Base-by-base conservation (phyloP, 2,888 invertebrate species). In the Drosophila algonquin region DNA sequence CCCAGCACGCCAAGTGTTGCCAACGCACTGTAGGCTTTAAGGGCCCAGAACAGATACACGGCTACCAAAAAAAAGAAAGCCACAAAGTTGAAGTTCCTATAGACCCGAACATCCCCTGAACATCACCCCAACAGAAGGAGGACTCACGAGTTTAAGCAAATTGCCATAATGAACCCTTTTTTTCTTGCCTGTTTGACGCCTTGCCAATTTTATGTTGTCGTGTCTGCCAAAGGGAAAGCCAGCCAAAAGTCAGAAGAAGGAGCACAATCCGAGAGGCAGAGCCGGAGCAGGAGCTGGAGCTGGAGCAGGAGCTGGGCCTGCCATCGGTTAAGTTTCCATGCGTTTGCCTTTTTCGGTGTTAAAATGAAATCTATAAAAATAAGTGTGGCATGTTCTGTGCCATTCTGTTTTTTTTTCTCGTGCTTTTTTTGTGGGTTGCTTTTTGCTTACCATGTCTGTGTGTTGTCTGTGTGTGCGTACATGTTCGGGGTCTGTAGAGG, bases 351-450 rank as follows among this genome's bases (percentile, higher is more conserved):
- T 75, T 85, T 85, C 75, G 86, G 83, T 87, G 86, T 86, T 89
- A 81, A 86, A 86, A 89, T 89, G 87, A 89, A 86, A 86, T 86
- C 89, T 85, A 85, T 89, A 85, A 85, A 85, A 85, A 85, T 85
- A 85, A 89, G 89, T 85, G 85, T 87, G 85, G 85, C 85, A 84
- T 85, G 85, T 85, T 81, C 85, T 79, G 76, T 75, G 80, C 80
- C 76, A 87, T 75, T 84, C 74, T 73, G 59, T 46, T 40, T 55
- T 52, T 46, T 6, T 18, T 35, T 45, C 52, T 52, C 35, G 46
- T 35, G 21, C 3, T 21, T 30, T 32, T 53, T 50, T 51, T 57
- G 14, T 18, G 32, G n/a, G 30, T 44, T 16, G 6, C 32, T 32
- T 60, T 59, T 54, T 52, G 59, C 55, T 55, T 44, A 55, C 68